Evolutionary conservation across 2,888 invertebrate species (phyloP), one percentile per base, ranked within the genome.

Genomic region (Syrphus vitripennis): DNA sequence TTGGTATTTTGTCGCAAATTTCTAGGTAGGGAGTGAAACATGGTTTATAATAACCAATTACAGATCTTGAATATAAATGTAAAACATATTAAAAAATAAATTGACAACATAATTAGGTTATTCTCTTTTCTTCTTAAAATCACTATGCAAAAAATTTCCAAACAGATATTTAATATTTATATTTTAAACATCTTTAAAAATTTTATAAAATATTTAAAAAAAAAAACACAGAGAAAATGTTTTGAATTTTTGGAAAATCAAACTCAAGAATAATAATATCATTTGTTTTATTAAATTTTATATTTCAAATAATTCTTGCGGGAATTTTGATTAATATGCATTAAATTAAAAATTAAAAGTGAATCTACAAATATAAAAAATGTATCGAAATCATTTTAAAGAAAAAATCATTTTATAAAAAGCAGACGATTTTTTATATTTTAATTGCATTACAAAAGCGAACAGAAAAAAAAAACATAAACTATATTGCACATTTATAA

Each of bases 391-490:
- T 61, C 9, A 55, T 31, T 59, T 50, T 59, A 6, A 80, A 72
- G 10, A 24, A 57, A 70, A 50, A 5, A 16, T 10, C 21, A 10
- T 37, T 40, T 31, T 40, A 31, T 71, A 31, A 76, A 65, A 86
- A 86, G 77, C 81, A 37, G 48, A 79, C 67, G 75, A 72, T 37
- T 59, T 79, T 24, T 42, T 16, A 75, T 16, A 75, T 78, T 40
- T 21, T 7, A 34, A 34, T 76, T 81, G 86, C 86, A 84, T 71
- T 53, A 84, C 84, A 81, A 72, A 71, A 82, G 81, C 81, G 69
- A 86, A 86, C 37, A 57, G 19, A 69, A 65, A 45, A 61, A 21
- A 16, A 55, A 53, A 67, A 40, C 55, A 61, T 45, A 34, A 34
- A 7, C 1, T 10, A 67, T 50, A 50, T 86, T 84, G 81, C 67